Conservation (phyloP, 2,113 vertebrate genomes). For the Chinchilla lanigera region DNA sequence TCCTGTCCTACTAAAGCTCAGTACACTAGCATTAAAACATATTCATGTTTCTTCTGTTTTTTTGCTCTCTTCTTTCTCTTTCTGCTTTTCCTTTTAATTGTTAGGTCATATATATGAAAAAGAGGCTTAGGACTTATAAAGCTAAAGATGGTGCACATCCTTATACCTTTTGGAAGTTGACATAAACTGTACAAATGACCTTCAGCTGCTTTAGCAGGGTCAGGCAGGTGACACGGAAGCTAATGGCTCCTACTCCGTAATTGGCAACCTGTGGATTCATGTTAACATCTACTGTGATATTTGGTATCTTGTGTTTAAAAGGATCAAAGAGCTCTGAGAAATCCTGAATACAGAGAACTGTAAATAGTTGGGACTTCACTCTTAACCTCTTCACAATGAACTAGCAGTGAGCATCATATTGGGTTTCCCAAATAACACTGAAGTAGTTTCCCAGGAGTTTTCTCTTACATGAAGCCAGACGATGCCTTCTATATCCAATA, state of each 20-base stretch:
- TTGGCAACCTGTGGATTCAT: not conserved
- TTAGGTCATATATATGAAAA: not conserved
- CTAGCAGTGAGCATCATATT: conserved; percentile 25
- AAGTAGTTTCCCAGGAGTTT: conserved; percentile 70
- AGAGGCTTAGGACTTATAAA: not conserved
- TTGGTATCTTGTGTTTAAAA: not conserved
- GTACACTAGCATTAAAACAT: not conserved
- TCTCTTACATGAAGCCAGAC: conserved; percentile 78
- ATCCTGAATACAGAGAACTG: not conserved
- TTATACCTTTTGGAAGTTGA: not conserved
- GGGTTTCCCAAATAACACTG: conserved; percentile 53
- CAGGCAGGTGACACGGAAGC: not conserved
- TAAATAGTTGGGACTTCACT: not conserved
- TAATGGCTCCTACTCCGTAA: not conserved
- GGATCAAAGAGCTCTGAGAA: not conserved
- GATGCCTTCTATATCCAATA: conserved; percentile 72
- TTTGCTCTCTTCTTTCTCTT: not conserved
- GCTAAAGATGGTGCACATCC: not conserved
- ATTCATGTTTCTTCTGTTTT: not conserved
- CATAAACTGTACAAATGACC: conserved; percentile 4
- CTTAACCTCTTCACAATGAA: conserved; percentile 68
- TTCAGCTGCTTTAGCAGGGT: not conserved
- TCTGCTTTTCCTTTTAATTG: not conserved
- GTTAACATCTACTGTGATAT: not conserved
- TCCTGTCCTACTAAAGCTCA: not conserved